These are phyloP conservation scores for Tetramorium parvispinum DNA, from an alignment of 1,140 invertebrate genomes.

Conservation along the genomic window DNA sequence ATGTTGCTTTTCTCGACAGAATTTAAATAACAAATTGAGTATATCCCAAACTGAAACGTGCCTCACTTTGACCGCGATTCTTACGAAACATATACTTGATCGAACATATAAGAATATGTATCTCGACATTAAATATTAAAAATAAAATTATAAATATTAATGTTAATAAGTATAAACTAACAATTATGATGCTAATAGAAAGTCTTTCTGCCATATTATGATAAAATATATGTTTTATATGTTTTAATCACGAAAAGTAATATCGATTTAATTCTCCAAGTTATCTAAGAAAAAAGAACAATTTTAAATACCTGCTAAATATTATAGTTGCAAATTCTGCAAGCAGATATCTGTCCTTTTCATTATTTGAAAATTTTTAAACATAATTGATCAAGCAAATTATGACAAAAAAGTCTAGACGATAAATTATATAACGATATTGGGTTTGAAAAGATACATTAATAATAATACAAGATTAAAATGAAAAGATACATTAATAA, in stretches of 20 bases:
- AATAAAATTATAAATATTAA: neutral
- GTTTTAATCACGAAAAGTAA: neutral
- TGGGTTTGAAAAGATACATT: neutral
- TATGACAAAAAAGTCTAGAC: neutral
- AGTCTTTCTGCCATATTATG: neutral
- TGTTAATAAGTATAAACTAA: neutral
- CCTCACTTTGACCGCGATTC: neutral
- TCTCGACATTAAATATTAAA: neutral
- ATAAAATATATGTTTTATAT: neutral
- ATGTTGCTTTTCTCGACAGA: neutral
- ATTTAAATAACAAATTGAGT: constrained; percentile 38
- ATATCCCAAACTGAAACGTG: neutral
- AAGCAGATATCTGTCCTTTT: neutral
- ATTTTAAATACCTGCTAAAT: neutral
- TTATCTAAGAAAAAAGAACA: neutral
- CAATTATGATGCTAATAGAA: neutral
- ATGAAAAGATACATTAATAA: neutral
- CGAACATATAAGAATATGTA: neutral
- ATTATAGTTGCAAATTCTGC: neutral
- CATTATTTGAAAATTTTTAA: neutral
- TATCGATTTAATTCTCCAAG: neutral
- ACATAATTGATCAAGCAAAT: neutral
- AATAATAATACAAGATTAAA: neutral
- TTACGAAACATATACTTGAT: neutral
- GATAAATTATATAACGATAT: neutral